These are phyloP conservation scores for Elgaria multicarinata DNA, from an alignment of 2,113 vertebrate species.

Conservation along the genomic window DNA sequence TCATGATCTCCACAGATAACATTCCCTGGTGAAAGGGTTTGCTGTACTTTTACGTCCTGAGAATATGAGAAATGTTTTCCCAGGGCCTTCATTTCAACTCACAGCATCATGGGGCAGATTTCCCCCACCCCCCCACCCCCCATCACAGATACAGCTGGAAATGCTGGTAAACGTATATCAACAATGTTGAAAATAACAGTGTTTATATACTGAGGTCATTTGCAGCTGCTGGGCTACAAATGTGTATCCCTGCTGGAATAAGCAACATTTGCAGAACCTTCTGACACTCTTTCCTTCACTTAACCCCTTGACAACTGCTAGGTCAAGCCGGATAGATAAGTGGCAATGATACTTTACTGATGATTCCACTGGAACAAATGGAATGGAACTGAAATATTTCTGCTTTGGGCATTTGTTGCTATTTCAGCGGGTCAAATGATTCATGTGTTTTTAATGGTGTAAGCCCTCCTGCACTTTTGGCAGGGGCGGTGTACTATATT, in stretches of 20 bases:
- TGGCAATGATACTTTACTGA: neutral
- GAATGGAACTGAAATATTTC: neutral
- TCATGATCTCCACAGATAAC: neutral
- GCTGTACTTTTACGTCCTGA: neutral
- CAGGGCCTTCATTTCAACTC: conserved; percentile 14
- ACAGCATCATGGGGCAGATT: neutral
- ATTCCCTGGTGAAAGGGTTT: neutral
- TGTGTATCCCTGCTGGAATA: conserved; percentile 18
- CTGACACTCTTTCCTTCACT: neutral
- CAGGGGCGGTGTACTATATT: neutral
- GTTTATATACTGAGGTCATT: neutral
- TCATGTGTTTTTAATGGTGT: neutral
- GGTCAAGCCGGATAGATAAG: neutral
- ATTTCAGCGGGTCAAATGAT: neutral
- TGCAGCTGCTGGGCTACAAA: conserved; percentile 3
- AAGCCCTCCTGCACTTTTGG: neutral
- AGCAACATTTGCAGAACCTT: neutral
- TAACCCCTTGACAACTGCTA: neutral
- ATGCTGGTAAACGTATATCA: neutral
- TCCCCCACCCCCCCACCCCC: neutral
- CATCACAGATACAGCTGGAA: conserved; percentile 10
- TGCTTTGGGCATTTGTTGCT: neutral
- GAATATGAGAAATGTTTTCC: neutral
- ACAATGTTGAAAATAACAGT: conserved; percentile 8
- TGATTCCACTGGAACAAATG: neutral